A percentile compares a stretch with the other conserved stretches of the same genome.
Evolutionary conservation across 2,113 vertebrate genomes (phyloP).

Genomic region (Blennius ocellaris): DNA sequence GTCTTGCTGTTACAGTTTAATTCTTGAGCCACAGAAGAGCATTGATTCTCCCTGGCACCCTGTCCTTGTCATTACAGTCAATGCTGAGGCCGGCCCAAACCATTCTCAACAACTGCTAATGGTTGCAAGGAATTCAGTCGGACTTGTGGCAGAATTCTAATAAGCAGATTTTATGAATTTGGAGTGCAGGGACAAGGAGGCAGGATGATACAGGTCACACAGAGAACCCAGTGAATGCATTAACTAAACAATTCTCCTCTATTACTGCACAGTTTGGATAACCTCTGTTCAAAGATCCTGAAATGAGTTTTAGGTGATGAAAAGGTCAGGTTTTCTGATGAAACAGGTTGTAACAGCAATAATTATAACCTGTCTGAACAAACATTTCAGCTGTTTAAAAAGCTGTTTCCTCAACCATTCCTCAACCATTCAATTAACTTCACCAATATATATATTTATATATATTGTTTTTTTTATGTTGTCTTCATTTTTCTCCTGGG

Average conservation of each 20-base stretch:
- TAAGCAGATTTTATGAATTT: constrained; percentile 73
- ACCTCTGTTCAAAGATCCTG: constrained; percentile 48
- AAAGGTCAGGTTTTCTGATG: constrained; percentile 60
- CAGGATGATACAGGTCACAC: constrained; percentile 49
- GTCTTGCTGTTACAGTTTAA: constrained; percentile 69
- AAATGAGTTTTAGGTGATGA: constrained; percentile 51
- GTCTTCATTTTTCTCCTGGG: constrained; percentile 12
- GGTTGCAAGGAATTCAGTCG: constrained; percentile 71
- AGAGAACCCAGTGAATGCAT: constrained; percentile 59
- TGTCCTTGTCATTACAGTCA: constrained; percentile 72
- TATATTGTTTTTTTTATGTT: background rate
- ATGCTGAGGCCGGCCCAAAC: constrained; percentile 70
- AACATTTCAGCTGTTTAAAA: constrained; percentile 47
- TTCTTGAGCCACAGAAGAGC: constrained; percentile 65
- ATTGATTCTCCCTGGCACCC: constrained; percentile 76
- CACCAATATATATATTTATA: constrained; percentile 24
- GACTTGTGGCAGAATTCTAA: constrained; percentile 73
- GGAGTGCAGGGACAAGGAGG: constrained; percentile 32
- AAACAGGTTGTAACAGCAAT: constrained; percentile 54
- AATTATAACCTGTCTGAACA: constrained; percentile 38
- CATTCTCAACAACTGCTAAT: constrained; percentile 73
- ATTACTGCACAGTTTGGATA: constrained; percentile 65
- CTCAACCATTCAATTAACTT: constrained; percentile 12
- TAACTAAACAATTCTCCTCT: constrained; percentile 58
- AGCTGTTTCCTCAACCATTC: constrained; percentile 17